Percentiles rank a stretch among this genome's conserved stretches.
Conservation (phyloP, 2,888 invertebrate genomes). For the Pristionchus exspectatus region DNA sequence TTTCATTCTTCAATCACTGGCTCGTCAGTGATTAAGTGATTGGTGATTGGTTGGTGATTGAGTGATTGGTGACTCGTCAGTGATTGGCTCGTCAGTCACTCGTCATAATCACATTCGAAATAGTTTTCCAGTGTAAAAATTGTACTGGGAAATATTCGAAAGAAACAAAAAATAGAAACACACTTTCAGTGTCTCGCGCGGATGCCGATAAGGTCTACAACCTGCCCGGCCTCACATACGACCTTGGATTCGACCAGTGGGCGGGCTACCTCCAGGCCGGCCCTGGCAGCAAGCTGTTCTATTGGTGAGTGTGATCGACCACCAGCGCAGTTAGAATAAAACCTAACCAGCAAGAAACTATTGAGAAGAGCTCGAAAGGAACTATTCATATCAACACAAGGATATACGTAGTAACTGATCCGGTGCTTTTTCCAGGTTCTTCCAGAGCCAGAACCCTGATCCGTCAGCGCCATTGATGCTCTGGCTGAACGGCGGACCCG, state of each 20-base stretch:
- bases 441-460: conserved; percentile 77
- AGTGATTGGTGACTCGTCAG: too few relatives aligned
- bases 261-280: conserved; percentile 79
- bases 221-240: conserved; percentile 74
- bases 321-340: neutral
- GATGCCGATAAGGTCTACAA: conserved; percentile 57
- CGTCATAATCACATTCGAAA: too few relatives aligned
- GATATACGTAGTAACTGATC: neutral
- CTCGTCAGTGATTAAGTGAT: too few relatives aligned
- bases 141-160: too few relatives aligned
- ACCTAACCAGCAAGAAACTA: neutral
- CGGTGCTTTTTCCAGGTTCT: conserved; percentile 76
- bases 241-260: conserved; percentile 79
- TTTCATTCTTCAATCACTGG: too few relatives aligned
- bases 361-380: neutral
- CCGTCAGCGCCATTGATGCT: conserved; percentile 68
- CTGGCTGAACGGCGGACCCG: conserved; percentile 73
- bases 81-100: too few relatives aligned
- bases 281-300: conserved; percentile 78
- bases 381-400: neutral
- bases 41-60: too few relatives aligned
- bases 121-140: too few relatives aligned
- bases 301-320: conserved; percentile 70
- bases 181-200: conserved; percentile 19
- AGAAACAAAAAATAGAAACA: neutral